phyloP scores from a whole-genome alignment of 2,797 vertebrate genomes.

The Phataginus tricuspis region DNA sequence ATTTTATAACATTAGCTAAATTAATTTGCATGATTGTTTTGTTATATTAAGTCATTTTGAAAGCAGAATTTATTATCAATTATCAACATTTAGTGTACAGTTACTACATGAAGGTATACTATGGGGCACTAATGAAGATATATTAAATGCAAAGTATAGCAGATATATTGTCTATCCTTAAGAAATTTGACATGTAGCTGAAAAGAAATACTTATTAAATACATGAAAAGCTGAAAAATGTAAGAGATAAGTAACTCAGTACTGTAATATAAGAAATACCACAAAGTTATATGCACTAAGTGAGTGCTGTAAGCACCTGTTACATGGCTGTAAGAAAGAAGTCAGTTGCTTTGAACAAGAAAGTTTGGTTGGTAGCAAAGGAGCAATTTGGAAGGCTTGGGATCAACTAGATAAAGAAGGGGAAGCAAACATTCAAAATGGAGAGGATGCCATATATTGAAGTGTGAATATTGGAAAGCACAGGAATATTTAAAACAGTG shows the following conservation, averaged over 20 bases:
- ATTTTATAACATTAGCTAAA: neutral
- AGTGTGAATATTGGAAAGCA: neutral
- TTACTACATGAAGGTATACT: neutral
- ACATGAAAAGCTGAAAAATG: neutral
- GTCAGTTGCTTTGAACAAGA: neutral
- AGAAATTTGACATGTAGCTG: neutral
- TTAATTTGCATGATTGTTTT: neutral
- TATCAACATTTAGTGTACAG: neutral
- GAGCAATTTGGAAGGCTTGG: neutral
- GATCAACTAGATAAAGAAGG: neutral
- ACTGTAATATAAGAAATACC: neutral
- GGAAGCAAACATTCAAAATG: neutral
- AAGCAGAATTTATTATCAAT: neutral
- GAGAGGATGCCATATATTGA: neutral
- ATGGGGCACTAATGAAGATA: neutral
- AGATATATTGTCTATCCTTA: neutral
- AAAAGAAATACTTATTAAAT: neutral
- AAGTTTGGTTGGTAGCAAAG: neutral
- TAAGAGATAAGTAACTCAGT: neutral
- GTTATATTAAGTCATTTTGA: neutral
- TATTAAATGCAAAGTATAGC: neutral
- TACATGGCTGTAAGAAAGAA: neutral
- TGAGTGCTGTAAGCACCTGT: neutral
- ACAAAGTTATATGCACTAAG: neutral
- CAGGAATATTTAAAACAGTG: neutral